Base-by-base conservation (phyloP, 2,113 vertebrate species). In the Falco punctatus region DNA sequence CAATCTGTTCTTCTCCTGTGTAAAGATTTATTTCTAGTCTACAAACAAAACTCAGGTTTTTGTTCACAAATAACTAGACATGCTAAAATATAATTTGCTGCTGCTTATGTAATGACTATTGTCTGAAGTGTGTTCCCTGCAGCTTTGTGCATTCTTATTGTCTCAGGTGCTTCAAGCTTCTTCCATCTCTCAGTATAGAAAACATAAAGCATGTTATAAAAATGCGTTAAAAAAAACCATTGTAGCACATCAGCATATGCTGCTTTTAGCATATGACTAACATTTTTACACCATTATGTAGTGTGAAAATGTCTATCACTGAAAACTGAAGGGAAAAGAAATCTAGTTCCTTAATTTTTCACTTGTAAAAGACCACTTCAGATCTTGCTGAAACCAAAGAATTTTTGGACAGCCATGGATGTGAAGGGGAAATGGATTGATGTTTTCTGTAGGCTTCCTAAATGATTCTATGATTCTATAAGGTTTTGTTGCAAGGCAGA, bases 71-170 rank as follows among this genome's bases (percentile, higher is more conserved):
- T 78, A 95, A 73, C 52, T 51, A 88, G 38, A 62, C 13, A 40
- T 59, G 21, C 32, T 90, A 86, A 94, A 93, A 71, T 86, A 80
- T 73, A 94, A 86, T 93, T 92, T 92, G 49, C 38, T 72, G 30
- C 61, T 93, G 13, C 74, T 95, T 83, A 66, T 12, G 55, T 92
- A 90, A 93, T 78, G 42, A 33, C 72, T 90, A 7, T 74, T 88
- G 80, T 92, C 80, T 93, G 81, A 83, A 65, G 38, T 71, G 9
- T 82, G 48, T 75, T 93, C 87, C 72, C 82, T 78, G 69, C 40
- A 86, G 82, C 30, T 75, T 90, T 81, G 20, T 78, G 32, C 22
- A 55, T 84, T 93, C 26, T 71, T 80, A 23, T 40, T 74, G 38
- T 95, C 67, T 88, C 64, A 81, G 93, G 91, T 96, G 59, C 55